Conservation (phyloP, 2,113 vertebrate genomes). For the Leucoraja erinaceus region DNA sequence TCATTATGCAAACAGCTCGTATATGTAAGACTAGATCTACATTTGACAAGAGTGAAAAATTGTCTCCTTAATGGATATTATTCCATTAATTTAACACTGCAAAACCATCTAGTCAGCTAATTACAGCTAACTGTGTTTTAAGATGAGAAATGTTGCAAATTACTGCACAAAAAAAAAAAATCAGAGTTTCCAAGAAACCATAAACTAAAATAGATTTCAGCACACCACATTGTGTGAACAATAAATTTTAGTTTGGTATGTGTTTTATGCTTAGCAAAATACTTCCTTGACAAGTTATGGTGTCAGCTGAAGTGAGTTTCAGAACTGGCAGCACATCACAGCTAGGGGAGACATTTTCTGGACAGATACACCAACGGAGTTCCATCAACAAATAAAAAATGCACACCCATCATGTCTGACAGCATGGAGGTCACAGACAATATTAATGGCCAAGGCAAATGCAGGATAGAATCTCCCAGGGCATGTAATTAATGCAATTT, state of each 20-base stretch:
- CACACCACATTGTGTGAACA: neutral
- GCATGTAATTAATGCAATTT: neutral
- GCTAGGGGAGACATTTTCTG: neutral
- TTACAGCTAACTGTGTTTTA: neutral
- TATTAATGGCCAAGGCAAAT: neutral
- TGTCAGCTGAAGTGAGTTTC: constrained; percentile 9
- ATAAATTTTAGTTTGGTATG: neutral
- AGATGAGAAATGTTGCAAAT: neutral
- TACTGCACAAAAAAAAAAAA: neutral
- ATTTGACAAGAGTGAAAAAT: neutral
- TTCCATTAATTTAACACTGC: neutral
- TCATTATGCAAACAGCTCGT: neutral
- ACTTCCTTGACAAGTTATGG: neutral
- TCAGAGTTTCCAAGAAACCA: neutral
- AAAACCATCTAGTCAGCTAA: neutral
- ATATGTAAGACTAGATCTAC: neutral
- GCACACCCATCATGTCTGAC: neutral
- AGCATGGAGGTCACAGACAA: constrained; percentile 19
- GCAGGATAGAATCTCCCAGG: neutral
- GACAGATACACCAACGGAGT: neutral
- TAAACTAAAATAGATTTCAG: constrained; percentile 18
- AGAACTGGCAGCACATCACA: constrained; percentile 28
- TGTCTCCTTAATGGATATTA: constrained; percentile 9
- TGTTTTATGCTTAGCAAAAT: constrained; percentile 15
- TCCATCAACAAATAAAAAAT: neutral